Evolutionary conservation across 2,888 invertebrate species (phyloP).

Genomic region (Caenorhabditis sp.): DNA sequence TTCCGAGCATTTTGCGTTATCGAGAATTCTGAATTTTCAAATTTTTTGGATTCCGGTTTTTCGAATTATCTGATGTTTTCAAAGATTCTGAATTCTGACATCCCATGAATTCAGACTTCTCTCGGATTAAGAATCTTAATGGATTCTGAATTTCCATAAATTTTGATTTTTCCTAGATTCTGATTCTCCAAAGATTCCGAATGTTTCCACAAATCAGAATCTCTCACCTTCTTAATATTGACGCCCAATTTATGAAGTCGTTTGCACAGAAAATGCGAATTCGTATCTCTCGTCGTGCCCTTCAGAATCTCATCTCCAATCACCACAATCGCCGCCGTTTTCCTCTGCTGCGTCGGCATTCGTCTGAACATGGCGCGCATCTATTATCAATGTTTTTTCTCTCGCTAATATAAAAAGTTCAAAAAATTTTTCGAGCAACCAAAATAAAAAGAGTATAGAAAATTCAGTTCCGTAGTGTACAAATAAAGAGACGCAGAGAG

Average conservation of each 20-base stretch:
- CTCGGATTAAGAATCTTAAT: no score
- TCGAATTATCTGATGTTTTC: no score
- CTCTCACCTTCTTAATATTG: conserved; percentile 86
- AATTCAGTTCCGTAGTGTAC: no score
- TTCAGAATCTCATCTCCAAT: conserved; percentile 90
- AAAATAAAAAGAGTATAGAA: background rate
- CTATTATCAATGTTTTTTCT: background rate
- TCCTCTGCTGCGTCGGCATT: conserved; percentile 39
- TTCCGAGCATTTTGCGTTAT: no score
- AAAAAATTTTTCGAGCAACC: no score
- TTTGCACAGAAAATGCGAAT: conserved; percentile 87
- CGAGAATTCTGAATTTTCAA: no score
- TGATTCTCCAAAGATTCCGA: background rate
- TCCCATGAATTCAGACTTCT: no score
- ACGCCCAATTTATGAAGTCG: conserved; percentile 87
- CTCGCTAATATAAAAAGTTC: background rate
- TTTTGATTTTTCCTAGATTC: no score
- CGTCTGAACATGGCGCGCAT: conserved; percentile 45
- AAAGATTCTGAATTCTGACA: no score
- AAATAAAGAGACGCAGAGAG: no score
- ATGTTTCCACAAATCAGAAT: background rate
- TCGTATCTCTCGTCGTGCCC: conserved; percentile 88
- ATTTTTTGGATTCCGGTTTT: no score
- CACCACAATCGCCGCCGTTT: conserved; percentile 84
- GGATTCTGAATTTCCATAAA: no score